Evolutionary conservation across 2,113 vertebrate species (phyloP).

Genomic region (Columbina picui): DNA sequence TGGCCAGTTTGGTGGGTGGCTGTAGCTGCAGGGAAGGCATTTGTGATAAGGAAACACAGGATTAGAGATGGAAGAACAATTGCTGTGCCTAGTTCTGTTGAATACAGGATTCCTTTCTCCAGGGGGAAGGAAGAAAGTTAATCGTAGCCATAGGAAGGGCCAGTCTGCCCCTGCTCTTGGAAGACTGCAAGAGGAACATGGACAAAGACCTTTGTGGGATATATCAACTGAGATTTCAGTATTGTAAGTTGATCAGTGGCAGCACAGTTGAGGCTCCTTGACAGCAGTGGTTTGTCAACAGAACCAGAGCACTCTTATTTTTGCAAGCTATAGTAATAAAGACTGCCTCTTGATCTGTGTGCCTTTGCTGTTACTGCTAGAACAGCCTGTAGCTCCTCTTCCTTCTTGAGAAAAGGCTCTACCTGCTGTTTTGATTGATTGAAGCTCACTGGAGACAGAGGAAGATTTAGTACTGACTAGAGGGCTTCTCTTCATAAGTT

Average conservation of each 20-base stretch:
- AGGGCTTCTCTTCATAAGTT: not conserved
- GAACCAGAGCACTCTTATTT: not conserved
- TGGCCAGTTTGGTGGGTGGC: not conserved
- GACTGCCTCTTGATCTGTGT: not conserved
- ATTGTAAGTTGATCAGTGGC: not conserved
- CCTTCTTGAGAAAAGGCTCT: not conserved
- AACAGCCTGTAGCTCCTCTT: constrained; percentile 21
- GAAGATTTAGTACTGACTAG: constrained; percentile 44
- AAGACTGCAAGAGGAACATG: not conserved
- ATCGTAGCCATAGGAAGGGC: not conserved
- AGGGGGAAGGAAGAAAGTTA: not conserved
- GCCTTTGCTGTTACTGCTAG: not conserved
- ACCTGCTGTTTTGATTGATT: constrained; percentile 58
- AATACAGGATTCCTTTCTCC: not conserved
- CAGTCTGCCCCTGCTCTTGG: not conserved
- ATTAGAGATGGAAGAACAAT: not conserved
- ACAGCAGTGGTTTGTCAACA: constrained; percentile 7
- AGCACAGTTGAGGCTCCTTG: not conserved
- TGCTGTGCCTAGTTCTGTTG: accelerated
- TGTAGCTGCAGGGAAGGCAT: not conserved
- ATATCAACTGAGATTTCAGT: not conserved
- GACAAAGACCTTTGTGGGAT: not conserved
- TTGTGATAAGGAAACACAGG: accelerated
- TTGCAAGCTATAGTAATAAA: not conserved
- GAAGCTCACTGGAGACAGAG: constrained; percentile 1